Evolutionary conservation across 2,113 vertebrate genomes (phyloP).

Genomic region (Datnioides undecimradiatus): DNA sequence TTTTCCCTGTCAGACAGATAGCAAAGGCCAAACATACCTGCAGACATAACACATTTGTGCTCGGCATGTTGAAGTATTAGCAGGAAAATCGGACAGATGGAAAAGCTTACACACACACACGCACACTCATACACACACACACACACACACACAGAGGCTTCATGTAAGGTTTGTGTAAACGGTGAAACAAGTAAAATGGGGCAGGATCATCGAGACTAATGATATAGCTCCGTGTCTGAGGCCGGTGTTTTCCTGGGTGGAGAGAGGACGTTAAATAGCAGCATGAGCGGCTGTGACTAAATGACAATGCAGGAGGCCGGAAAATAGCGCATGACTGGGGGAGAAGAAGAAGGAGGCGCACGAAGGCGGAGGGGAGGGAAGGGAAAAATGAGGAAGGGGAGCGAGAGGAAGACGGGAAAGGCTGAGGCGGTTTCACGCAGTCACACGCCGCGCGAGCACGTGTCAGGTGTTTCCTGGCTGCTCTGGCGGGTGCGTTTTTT

Average conservation of each 20-base stretch:
- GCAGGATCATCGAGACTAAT: slow-evolving; percentile 66
- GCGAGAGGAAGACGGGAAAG: neutral
- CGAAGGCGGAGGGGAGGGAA: neutral
- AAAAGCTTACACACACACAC: slow-evolving; percentile 17
- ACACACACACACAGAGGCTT: slow-evolving; percentile 16
- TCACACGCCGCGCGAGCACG: slow-evolving; percentile 28
- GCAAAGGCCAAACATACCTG: slow-evolving; percentile 60
- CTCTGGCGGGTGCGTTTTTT: slow-evolving; percentile 23
- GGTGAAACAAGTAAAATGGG: slow-evolving; percentile 51
- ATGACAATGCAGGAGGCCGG: slow-evolving; percentile 63
- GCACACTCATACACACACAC: slow-evolving; percentile 1
- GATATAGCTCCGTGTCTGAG: slow-evolving; percentile 51
- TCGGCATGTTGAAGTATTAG: slow-evolving; percentile 38
- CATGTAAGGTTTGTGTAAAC: slow-evolving; percentile 54
- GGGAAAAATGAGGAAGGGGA: neutral
- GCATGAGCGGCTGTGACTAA: slow-evolving; percentile 62
- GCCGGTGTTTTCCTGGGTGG: slow-evolving; percentile 65
- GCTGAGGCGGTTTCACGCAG: slow-evolving; percentile 16
- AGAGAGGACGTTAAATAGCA: slow-evolving; percentile 51
- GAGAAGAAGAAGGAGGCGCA: slow-evolving; percentile 29
- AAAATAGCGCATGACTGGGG: slow-evolving; percentile 50
- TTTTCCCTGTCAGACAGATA: slow-evolving; percentile 46
- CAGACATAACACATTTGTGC: slow-evolving; percentile 51
- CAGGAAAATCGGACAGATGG: slow-evolving; percentile 25
- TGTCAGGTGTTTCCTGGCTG: slow-evolving; percentile 54